Percentiles rank a stretch among this genome's conserved stretches.
phyloP scores from a whole-genome alignment of 2,797 vertebrate species.

The Artibeus lituratus region DNA sequence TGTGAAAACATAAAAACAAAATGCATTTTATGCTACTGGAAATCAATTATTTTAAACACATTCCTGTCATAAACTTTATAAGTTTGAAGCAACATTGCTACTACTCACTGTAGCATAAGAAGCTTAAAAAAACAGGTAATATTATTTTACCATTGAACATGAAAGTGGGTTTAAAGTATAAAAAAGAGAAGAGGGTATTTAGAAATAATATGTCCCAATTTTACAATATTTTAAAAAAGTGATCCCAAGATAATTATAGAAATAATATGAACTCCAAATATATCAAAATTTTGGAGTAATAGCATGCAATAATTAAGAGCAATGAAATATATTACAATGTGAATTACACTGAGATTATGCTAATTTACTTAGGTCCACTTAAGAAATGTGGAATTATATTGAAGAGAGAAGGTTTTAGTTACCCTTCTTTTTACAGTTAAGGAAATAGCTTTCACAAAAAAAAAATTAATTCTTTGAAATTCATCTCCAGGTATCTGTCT shows the following conservation, averaged over 20 bases:
- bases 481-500: not conserved
- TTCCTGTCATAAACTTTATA: not conserved
- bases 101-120: not conserved
- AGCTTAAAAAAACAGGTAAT: not conserved
- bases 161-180: not conserved
- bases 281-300: not conserved
- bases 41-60: not conserved
- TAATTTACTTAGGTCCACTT: not conserved
- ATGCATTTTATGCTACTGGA: not conserved
- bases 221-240: not conserved
- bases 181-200: not conserved
- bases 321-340: not conserved
- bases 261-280: not conserved
- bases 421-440: not conserved
- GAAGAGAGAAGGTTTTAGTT: not conserved
- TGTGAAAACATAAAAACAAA: conserved; percentile 20
- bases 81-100: not conserved
- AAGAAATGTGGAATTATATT: not conserved
- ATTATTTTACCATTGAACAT: not conserved
- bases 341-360: not conserved
- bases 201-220: not conserved
- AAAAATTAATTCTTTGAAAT: not conserved
- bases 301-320: not conserved
- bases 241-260: not conserved
- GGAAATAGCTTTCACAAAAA: not conserved